These are phyloP conservation scores for Camelus dromedarius DNA, from an alignment of 2,113 vertebrate species.

Conservation along the genomic window DNA sequence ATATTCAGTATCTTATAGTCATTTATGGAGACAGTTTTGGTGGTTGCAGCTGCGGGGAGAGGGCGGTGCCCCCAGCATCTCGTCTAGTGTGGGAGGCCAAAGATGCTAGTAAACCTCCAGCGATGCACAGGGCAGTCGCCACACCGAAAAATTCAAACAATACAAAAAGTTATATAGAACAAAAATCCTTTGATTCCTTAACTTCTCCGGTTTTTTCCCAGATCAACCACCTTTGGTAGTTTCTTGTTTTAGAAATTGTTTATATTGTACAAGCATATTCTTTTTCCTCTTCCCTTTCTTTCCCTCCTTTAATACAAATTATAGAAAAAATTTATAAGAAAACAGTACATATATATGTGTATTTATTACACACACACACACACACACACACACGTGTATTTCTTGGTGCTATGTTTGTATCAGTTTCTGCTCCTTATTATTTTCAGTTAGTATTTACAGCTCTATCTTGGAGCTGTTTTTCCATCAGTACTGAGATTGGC, in stretches of 20 bases:
- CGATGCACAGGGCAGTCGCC: neutral
- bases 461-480: neutral
- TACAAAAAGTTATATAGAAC: neutral
- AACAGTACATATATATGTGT: neutral
- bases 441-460: neutral
- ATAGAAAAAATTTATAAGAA: neutral
- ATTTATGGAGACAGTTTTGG: neutral
- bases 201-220: neutral
- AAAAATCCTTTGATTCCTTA: neutral
- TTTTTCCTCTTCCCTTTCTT: neutral
- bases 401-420: neutral
- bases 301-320: neutral
- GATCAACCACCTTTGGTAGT: neutral
- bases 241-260: neutral
- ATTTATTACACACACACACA: too few species aligned
- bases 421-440: neutral
- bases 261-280: neutral
- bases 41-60: neutral
- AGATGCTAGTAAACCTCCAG: neutral
- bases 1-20: too few species aligned
- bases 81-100: neutral
- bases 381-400: neutral
- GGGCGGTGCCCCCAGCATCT: neutral
- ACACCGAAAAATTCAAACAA: neutral
- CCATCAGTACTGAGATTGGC: neutral